Evolutionary conservation across 1,140 invertebrate species (phyloP), one percentile per base, ranked within the genome.

Genomic region (Oreohelix idahoensis): DNA sequence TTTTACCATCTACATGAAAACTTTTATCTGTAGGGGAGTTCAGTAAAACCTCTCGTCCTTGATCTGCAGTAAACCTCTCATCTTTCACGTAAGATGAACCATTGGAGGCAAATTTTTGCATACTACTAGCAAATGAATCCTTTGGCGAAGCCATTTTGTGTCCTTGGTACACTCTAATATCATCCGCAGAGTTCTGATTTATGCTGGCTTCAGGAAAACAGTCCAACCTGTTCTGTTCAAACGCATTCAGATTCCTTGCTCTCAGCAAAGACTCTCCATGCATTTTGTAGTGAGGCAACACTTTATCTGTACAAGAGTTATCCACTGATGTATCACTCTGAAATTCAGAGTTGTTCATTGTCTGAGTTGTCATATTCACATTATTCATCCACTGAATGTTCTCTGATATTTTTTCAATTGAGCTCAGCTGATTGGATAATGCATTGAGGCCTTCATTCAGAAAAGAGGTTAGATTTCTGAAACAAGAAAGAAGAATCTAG

Each of bases 371-470:
- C 29, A 66, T n/a, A n/a, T 66, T 17, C 11, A 32, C 63, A 2
- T 29, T 66, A 32, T 29, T 66, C 63, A 66, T 66, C 63, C 63
- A 66, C 63, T 66, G 63, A 32, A 66, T 66, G 8, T 11, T 35
- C 5, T 66, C 63, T 66, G 63, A 32, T 32, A 66, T 29, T 66
- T 66, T 66, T 35, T 66, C 63, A 66, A 66, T 29, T 32, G 29
- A 32, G 63, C 29, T 66, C 63, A 66, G 32, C 29, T 66, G 63
- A 66, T 66, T 66, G 63, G 63, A 66, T 66, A 66, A 17, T 66
- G 63, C 29, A 32, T 5, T 32, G 17, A 66, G n/a, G 63, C 29
- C 63, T 32, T 66, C 63, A 2, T 32, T 66, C n/a, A 66, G 29
- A n/a, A 32, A 66, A 66, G n/a, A 29, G 5, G 63, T 66, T 17